A percentile compares a stretch with the other conserved stretches of the same genome.
These are phyloP conservation scores for Drosophila atripex DNA, from an alignment of 2,888 invertebrate species.

Conservation along the genomic window DNA sequence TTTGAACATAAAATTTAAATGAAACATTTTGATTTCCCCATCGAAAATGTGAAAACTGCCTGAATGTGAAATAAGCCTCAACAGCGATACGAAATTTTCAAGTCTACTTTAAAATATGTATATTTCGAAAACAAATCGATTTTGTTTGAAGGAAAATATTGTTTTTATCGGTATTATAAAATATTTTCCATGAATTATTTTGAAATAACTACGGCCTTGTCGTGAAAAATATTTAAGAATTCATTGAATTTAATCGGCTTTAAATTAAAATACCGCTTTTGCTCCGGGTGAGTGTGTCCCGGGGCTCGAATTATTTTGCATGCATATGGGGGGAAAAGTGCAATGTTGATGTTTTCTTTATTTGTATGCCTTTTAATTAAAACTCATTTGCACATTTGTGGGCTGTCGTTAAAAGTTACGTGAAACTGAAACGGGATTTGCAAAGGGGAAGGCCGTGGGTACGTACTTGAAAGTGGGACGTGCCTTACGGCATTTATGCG, in stretches of 20 bases:
- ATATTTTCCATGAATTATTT: neutral
- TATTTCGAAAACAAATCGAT: neutral
- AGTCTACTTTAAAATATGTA: neutral
- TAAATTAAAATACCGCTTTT: constrained; percentile 7
- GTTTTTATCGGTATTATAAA: neutral
- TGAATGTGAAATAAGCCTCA: neutral
- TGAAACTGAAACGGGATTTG: constrained; percentile 13
- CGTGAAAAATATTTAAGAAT: constrained; percentile 9
- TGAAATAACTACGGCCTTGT: neutral
- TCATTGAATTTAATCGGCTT: constrained; percentile 24
- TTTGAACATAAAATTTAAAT: constrained; percentile 19
- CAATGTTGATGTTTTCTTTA: constrained; percentile 31
- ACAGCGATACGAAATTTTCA: neutral
- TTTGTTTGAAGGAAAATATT: neutral
- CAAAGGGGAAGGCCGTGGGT: neutral
- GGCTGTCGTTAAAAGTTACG: constrained; percentile 32
- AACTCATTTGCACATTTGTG: constrained; percentile 50
- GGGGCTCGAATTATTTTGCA: constrained; percentile 9
- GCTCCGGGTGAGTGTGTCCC: neutral
- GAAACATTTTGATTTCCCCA: constrained; percentile 28
- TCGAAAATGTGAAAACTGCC: constrained; percentile 10
- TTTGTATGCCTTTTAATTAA: constrained; percentile 50
- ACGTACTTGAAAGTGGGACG: constrained; percentile 10
- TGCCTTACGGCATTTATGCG: constrained; percentile 26
- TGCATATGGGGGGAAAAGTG: constrained; percentile 17